Percentiles rank a stretch among this genome's conserved stretches.
Evolutionary conservation across 2,888 invertebrate species (phyloP).

Genomic region (Argynnis bischoffii): DNA sequence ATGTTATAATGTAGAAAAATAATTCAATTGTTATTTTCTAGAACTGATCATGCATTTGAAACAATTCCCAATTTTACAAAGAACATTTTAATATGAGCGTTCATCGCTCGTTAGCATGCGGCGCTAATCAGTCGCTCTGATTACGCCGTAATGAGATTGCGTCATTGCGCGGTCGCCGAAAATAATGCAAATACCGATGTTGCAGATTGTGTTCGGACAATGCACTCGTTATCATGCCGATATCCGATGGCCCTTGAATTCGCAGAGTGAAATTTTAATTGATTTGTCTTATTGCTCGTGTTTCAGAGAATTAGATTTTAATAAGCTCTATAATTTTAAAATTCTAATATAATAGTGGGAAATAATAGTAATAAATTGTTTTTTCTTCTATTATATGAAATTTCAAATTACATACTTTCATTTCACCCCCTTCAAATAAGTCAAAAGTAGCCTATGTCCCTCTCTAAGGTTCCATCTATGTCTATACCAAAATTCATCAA

Average conservation of each 20-base stretch:
- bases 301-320: neutral
- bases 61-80: constrained; percentile 16
- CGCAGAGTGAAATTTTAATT: neutral
- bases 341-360: too few relatives aligned
- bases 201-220: constrained; percentile 29
- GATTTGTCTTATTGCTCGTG: constrained; percentile 5
- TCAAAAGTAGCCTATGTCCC: too few relatives aligned
- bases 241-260: neutral
- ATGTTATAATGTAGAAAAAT: too few relatives aligned
- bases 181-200: constrained; percentile 37
- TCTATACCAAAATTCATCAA: too few relatives aligned
- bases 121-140: constrained; percentile 50
- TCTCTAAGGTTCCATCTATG: too few relatives aligned
- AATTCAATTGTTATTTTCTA: neutral
- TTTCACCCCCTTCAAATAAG: too few relatives aligned
- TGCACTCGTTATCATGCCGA: constrained; percentile 30
- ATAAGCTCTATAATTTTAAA: too few relatives aligned
- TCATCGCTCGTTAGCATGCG: constrained; percentile 44
- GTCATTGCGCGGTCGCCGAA: constrained; percentile 53
- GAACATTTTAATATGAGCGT: constrained; percentile 61
- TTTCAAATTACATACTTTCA: too few relatives aligned
- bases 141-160: constrained; percentile 70
- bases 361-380: too few relatives aligned
- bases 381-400: too few relatives aligned
- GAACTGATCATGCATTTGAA: neutral